These are phyloP conservation scores for Lagorchestes hirsutus DNA, from an alignment of 2,797 vertebrate genomes.

Conservation along the genomic window DNA sequence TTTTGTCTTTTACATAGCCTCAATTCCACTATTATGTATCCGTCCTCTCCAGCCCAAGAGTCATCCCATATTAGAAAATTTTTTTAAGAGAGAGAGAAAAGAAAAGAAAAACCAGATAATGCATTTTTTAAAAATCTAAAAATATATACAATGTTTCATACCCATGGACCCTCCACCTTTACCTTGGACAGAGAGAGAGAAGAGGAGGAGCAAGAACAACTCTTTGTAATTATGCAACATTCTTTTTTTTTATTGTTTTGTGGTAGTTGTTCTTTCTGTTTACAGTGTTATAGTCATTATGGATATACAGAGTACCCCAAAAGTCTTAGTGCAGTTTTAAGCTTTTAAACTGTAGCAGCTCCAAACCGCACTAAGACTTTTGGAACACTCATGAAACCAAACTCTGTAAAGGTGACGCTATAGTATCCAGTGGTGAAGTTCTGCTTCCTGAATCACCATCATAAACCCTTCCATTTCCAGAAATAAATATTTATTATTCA, in stretches of 20 bases:
- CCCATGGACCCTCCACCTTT: too few species aligned
- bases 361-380: background rate
- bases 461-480: too few species aligned
- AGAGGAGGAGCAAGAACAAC: background rate
- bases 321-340: background rate
- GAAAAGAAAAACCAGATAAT: background rate
- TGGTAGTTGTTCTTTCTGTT: background rate
- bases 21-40: background rate
- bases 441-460: too few species aligned
- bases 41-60: background rate
- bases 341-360: too few species aligned
- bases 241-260: background rate
- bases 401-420: background rate
- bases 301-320: background rate
- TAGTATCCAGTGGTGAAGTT: background rate
- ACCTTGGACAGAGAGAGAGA: background rate
- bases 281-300: background rate
- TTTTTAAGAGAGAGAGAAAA: background rate
- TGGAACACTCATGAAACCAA: background rate
- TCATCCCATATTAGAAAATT: too few species aligned
- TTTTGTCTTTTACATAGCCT: background rate
- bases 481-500: too few species aligned
- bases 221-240: background rate
- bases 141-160: background rate
- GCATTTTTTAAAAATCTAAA: background rate